Percentiles rank a stretch among this genome's conserved stretches.
Evolutionary conservation across 2,888 invertebrate species (phyloP).

Genomic region (Oscheius myriophilus): DNA sequence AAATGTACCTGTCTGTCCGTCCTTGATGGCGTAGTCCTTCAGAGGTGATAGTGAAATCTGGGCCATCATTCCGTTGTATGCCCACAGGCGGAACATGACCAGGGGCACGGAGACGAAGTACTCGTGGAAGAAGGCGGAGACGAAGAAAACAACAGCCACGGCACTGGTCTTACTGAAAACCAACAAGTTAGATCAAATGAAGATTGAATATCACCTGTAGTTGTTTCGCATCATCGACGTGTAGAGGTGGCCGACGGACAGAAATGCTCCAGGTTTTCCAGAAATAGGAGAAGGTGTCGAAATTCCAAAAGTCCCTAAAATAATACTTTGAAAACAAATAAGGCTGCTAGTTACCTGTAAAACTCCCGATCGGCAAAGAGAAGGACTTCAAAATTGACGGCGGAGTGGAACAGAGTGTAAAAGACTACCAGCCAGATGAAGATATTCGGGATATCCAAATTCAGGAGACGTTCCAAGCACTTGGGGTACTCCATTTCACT

Average conservation of each 20-base stretch:
- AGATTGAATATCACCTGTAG: slow-evolving; percentile 44
- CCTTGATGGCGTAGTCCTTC: slow-evolving; percentile 79
- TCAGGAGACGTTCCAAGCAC: slow-evolving; percentile 88
- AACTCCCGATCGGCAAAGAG: slow-evolving; percentile 97
- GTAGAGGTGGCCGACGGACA: slow-evolving; percentile 81
- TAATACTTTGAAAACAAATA: neutral
- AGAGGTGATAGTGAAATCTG: slow-evolving; percentile 87
- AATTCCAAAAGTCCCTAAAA: slow-evolving; percentile 77
- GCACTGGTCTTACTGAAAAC: slow-evolving; percentile 70
- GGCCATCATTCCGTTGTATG: slow-evolving; percentile 94
- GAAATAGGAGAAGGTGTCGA: slow-evolving; percentile 91
- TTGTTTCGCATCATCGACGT: slow-evolving; percentile 69
- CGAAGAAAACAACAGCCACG: slow-evolving; percentile 74
- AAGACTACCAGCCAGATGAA: slow-evolving; percentile 95
- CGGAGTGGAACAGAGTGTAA: slow-evolving; percentile 93
- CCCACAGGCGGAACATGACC: slow-evolving; percentile 94
- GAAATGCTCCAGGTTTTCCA: slow-evolving; percentile 99
- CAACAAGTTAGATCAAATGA: slow-evolving; percentile 65
- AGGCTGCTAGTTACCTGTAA: slow-evolving; percentile 77
- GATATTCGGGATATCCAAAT: slow-evolving; percentile 94
- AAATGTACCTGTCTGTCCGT: slow-evolving; percentile 79
- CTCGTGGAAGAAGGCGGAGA: slow-evolving; percentile 84
- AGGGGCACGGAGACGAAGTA: too few species aligned
- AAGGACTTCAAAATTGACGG: slow-evolving; percentile 89
- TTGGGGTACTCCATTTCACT: slow-evolving; percentile 72